A percentile compares a stretch with the other conserved stretches of the same genome.
Conservation (phyloP, 2,888 invertebrate species). For the Amblyjoppa fuscipennis region DNA sequence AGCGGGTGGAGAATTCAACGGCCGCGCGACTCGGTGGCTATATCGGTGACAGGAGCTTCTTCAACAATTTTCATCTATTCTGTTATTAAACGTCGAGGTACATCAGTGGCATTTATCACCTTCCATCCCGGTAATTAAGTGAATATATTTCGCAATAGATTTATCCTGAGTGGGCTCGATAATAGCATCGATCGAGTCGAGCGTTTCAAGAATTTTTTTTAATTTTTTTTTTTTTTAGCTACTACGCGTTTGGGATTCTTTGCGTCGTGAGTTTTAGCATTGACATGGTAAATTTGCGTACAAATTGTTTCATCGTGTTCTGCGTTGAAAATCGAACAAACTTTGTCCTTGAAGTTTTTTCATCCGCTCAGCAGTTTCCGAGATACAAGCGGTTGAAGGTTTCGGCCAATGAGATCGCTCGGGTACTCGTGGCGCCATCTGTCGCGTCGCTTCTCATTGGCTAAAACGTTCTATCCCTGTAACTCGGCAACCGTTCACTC, state of each 20-base stretch:
- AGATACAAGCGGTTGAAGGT: neutral
- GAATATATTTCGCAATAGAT: conserved; percentile 13
- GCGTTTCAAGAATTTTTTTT: neutral
- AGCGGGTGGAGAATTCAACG: conserved; percentile 31
- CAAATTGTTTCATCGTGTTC: neutral
- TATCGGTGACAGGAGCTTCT: conserved; percentile 43
- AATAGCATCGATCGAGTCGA: neutral
- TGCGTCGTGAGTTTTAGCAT: neutral
- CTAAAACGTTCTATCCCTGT: too few species aligned
- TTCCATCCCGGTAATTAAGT: neutral
- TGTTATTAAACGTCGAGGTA: conserved; percentile 5
- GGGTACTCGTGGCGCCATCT: neutral
- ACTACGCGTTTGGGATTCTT: neutral
- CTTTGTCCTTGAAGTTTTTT: neutral
- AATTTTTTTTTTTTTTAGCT: neutral
- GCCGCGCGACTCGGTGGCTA: conserved; percentile 23
- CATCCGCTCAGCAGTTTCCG: neutral
- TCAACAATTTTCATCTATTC: conserved; percentile 34
- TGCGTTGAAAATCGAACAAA: neutral
- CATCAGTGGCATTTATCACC: conserved; percentile 10
- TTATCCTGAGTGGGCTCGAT: neutral
- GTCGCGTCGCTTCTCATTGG: neutral
- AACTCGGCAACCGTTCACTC: neutral
- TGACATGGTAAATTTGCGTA: neutral
- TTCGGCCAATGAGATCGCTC: neutral